These are phyloP conservation scores for Dipodomys ordii DNA, from an alignment of 2,113 vertebrate genomes.

Conservation along the genomic window DNA sequence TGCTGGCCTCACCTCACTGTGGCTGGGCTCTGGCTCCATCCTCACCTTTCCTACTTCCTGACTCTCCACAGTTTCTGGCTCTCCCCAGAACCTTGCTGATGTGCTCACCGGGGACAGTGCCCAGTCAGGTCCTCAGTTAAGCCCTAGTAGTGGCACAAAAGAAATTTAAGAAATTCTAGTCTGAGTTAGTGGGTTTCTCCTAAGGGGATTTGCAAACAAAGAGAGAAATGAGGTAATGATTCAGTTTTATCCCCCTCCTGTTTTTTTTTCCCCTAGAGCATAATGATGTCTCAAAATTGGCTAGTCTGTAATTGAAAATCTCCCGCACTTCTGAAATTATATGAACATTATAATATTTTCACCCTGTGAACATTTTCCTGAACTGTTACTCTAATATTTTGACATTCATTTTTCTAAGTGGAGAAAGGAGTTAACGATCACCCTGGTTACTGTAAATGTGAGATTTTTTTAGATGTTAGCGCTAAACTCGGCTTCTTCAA, in stretches of 20 bases:
- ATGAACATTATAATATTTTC: slow-evolving; percentile 22
- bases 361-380: neutral
- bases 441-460: neutral
- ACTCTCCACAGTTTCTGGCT: neutral
- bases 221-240: neutral
- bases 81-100: neutral
- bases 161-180: neutral
- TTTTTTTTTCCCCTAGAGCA: neutral
- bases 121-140: too few relatives aligned
- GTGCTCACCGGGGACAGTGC: neutral
- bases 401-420: slow-evolving; percentile 56
- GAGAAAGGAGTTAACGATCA: slow-evolving; percentile 32
- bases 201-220: neutral
- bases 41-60: neutral
- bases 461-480: slow-evolving; percentile 47
- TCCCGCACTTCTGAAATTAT: neutral
- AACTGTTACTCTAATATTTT: slow-evolving; percentile 20
- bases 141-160: too few relatives aligned
- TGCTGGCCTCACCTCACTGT: neutral
- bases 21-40: neutral
- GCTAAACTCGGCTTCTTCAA: neutral
- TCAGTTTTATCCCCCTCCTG: neutral
- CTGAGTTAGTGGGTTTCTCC: neutral
- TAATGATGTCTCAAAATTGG: slow-evolving; percentile 12
- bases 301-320: neutral